These are phyloP conservation scores for Enteromius afrohamiltoni DNA, from an alignment of 2,797 vertebrate genomes.

Conservation along the genomic window DNA sequence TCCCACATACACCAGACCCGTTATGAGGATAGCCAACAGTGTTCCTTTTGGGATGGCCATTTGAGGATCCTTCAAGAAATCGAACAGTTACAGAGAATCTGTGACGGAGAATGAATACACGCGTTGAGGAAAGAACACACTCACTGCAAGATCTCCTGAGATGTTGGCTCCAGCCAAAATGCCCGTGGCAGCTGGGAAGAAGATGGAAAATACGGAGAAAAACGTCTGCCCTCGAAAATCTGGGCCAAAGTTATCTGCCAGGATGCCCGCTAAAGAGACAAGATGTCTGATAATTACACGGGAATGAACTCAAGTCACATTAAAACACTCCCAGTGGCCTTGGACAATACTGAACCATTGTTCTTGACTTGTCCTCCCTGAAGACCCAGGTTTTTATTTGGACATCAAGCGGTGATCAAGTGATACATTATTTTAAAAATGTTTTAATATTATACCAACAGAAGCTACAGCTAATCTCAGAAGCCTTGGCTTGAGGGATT, in stretches of 20 bases:
- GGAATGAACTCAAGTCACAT: background rate
- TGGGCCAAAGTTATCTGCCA: slow-evolving; percentile 95
- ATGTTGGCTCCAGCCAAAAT: slow-evolving; percentile 98
- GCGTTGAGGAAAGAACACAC: slow-evolving; percentile 59
- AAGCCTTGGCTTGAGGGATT: background rate
- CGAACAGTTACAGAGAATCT: background rate
- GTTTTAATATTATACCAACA: background rate
- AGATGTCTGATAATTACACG: background rate
- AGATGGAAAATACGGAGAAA: slow-evolving; percentile 97
- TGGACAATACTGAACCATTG: background rate
- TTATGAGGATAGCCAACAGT: slow-evolving; percentile 93
- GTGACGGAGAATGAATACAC: background rate
- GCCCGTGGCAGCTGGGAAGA: slow-evolving; percentile 98
- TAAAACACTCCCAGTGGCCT: background rate
- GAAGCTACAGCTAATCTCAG: background rate
- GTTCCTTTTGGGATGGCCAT: slow-evolving; percentile 97
- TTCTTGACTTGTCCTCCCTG: background rate
- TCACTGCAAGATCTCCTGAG: slow-evolving; percentile 96
- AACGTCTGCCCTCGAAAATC: slow-evolving; percentile 90
- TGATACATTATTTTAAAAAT: background rate
- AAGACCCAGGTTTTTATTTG: background rate
- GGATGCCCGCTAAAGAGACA: slow-evolving; percentile 80
- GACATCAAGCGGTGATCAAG: no score
- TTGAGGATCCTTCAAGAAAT: slow-evolving; percentile 89
- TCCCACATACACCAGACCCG: slow-evolving; percentile 91